Evolutionary conservation across 2,113 vertebrate genomes (phyloP), one percentile per base, ranked within the genome.

Genomic region (Odocoileus hemionus): DNA sequence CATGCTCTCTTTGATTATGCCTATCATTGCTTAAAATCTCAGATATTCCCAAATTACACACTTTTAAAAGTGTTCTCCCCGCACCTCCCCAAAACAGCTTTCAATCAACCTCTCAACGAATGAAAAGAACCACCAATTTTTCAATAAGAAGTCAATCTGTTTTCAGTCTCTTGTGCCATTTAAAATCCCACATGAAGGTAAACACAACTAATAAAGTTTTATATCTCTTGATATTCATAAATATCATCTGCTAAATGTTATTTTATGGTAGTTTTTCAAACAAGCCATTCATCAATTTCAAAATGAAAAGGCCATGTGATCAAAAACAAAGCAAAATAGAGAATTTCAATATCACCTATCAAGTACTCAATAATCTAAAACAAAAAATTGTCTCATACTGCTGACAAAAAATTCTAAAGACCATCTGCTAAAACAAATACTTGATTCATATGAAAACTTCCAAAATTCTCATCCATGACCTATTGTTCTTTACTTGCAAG

Each of bases 281-380:
- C 2, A 98, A 60, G 15, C 21, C 39, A 91, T 61, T 79, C 55
- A 64, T 54, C 61, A 96, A 92, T 23, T 76, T 93, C 33, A 85
- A 94, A 83, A 50, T 5, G 47, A 93, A 26, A 89, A 82, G 89
- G 45, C 30, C 57, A 88, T 82, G 43, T 55, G 7, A 91, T 52
- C 15, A 95, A 95, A 96, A 97, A 70, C 4, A n/a, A 83, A 67
- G 64, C 80, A 95, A 96, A 96, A 91, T 1, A 95, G 50, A 87
- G 19, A 95, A 96, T 58, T 94, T 64, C 15, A 57, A 1, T 61
- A 89, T 60, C 21, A 89, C 19, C 30, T 78, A 79, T 55, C 84
- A 97, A 70, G n/a, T 54, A 92, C 14, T 93, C 54, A 90, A 26
- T 79, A 95, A 92, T 10, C 36, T 45, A 96, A 97, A 97, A 89